Evolutionary conservation across 2,888 invertebrate species (phyloP), one percentile per base, ranked within the genome.

Genomic region (Tryphoninae sp.): DNA sequence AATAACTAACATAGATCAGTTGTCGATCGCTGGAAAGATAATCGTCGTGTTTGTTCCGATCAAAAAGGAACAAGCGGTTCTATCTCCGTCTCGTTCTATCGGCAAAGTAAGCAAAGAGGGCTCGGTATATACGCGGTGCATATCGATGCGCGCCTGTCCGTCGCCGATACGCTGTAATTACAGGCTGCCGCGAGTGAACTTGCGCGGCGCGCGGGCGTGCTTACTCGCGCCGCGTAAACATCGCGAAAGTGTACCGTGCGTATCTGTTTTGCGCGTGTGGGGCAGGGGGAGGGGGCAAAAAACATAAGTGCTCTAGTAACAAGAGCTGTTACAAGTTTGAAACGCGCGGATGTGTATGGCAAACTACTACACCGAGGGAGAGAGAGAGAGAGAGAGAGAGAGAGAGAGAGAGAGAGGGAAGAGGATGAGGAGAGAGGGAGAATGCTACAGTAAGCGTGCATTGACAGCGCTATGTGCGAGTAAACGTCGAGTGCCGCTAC

Each of bases 241-340:
- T 71, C 75, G 75, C 51, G 33, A 55, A 72, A 58, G 65, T 67
- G 61, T 55, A 59, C 26, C n/a, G 58, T 45, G 51, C 26, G 67
- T 51, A 61, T 75, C 49, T 75, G 55, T 72, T 49, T 40, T 55
- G 55, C 55, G 9, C 19, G 55, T 53, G 53, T 55, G 6, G 55
- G 16, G 16, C 23, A 55, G 13, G 26, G 16, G 9, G 22, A 0
- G 49, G 23, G 33, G 19, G 51, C n/a, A 58, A 71, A 59, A 64
- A 51, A 62, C 80, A 71, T 83, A 84, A 83, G 80, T 85, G 84
- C 72, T 80, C 77, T 78, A 55, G 81, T 84, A 84, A 84, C 85
- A 82, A 85, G 84, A 76, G 77, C 78, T 81, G 74, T 84, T 84
- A 85, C 84, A 83, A 80, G 61, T 78, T 78, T 80, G 80, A 80